These are phyloP conservation scores for Drosophila borealis DNA, from an alignment of 2,888 invertebrate species.

Conservation along the genomic window DNA sequence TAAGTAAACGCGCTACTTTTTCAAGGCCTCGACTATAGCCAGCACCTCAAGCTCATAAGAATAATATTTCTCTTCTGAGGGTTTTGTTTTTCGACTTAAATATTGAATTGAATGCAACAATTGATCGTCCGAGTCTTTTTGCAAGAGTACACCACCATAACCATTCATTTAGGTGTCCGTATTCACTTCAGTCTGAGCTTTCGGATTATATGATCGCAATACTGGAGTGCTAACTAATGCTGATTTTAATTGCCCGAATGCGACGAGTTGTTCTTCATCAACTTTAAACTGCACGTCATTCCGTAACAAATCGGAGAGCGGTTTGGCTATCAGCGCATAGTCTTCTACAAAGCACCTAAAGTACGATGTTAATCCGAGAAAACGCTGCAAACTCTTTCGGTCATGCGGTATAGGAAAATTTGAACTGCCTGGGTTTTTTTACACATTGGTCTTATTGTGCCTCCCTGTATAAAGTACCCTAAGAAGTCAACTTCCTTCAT, in stretches of 20 bases:
- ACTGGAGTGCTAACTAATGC: too few relatives aligned
- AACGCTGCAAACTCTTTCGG: too few relatives aligned
- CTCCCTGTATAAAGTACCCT: too few relatives aligned
- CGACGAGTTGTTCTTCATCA: background rate
- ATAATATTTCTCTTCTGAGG: background rate
- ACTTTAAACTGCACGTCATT: background rate
- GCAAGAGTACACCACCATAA: background rate
- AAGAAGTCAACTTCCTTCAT: too few relatives aligned
- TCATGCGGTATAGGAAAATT: too few relatives aligned
- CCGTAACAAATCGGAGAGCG: background rate
- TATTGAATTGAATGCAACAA: too few relatives aligned
- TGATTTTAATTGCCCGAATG: too few relatives aligned
- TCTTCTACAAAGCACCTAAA: background rate
- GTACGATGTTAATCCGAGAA: background rate
- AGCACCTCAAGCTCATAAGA: too few relatives aligned
- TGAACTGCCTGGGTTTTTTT: too few relatives aligned
- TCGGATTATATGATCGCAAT: background rate
- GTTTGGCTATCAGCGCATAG: background rate
- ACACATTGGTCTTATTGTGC: too few relatives aligned
- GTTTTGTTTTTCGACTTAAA: background rate
- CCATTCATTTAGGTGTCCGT: background rate
- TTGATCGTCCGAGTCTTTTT: too few relatives aligned
- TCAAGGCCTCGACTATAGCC: background rate
- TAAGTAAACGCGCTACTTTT: background rate
- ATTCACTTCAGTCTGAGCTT: background rate